Percentiles rank a stretch among this genome's conserved stretches.
These are phyloP conservation scores for Salpingus planirostris DNA, from an alignment of 2,888 invertebrate species.

Conservation along the genomic window DNA sequence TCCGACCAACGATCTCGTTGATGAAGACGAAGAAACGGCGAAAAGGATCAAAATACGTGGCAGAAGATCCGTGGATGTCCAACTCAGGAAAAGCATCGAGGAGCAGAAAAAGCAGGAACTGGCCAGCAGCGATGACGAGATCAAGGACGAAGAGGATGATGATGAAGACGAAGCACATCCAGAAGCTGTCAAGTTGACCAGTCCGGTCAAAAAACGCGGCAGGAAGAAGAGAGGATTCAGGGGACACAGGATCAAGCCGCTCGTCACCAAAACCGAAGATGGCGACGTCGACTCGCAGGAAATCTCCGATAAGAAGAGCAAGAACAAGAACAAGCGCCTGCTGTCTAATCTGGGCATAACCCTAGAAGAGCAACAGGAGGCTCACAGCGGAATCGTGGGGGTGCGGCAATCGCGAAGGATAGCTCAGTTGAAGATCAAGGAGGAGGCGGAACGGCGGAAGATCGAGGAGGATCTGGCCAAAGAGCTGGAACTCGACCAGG, in stretches of 20 bases:
- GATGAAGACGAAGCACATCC: slow-evolving; percentile 25
- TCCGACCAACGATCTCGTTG: slow-evolving; percentile 16
- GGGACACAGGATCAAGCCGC: not conserved
- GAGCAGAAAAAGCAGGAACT: slow-evolving; percentile 46
- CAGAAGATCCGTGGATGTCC: slow-evolving; percentile 31
- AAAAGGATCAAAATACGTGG: slow-evolving; percentile 28
- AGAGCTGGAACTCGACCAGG: slow-evolving; percentile 19
- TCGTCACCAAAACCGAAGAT: slow-evolving; percentile 4
- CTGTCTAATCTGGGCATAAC: slow-evolving; percentile 45
- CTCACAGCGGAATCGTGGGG: slow-evolving; percentile 32
- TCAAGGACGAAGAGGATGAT: slow-evolving; percentile 24
- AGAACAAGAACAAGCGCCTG: slow-evolving; percentile 29
- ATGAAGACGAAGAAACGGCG: slow-evolving; percentile 15
- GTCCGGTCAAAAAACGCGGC: too few species aligned
- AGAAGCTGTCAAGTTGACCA: slow-evolving; percentile 3
- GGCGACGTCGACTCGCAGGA: not conserved
- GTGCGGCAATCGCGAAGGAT: slow-evolving; percentile 77
- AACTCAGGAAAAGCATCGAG: slow-evolving; percentile 42
- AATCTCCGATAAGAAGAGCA: not conserved
- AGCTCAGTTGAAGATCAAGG: slow-evolving; percentile 79
- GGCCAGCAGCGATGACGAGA: slow-evolving; percentile 44
- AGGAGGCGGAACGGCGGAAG: slow-evolving; percentile 58
- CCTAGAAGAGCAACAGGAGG: slow-evolving; percentile 22
- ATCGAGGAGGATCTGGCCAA: slow-evolving; percentile 24
- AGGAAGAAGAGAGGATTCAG: slow-evolving; percentile 1